phyloP scores from a whole-genome alignment of 2,797 vertebrate species.

The Trematocara caparti region DNA sequence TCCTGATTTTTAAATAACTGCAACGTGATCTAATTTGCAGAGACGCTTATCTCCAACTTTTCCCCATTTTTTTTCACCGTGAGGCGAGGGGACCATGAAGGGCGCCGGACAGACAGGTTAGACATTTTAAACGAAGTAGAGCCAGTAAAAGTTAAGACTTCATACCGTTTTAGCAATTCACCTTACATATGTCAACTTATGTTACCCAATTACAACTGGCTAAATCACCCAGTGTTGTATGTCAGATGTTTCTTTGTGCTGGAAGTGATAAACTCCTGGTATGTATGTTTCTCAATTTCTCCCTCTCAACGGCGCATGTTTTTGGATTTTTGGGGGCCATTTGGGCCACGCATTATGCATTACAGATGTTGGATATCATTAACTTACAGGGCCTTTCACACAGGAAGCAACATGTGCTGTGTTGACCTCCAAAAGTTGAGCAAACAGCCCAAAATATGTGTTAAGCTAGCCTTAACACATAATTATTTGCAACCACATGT shows the following conservation, averaged over 20 bases:
- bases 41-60: neutral
- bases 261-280: neutral
- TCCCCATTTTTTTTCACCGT: rapidly evolving
- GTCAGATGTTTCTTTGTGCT: neutral
- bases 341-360: rapidly evolving
- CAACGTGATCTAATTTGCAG: neutral
- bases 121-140: neutral
- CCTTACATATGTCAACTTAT: neutral
- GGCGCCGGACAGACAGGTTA: neutral
- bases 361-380: neutral
- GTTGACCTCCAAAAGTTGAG: neutral
- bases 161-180: neutral
- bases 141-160: neutral
- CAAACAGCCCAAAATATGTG: neutral
- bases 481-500: neutral
- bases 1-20: neutral
- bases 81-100: rapidly evolving
- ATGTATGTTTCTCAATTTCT: neutral
- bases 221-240: neutral
- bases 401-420: rapidly evolving
- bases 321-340: neutral
- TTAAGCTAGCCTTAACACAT: neutral
- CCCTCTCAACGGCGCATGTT: neutral
- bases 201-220: neutral
- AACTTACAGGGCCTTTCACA: neutral